phyloP scores from a whole-genome alignment of 1,140 invertebrate species.

The Telenomus remus region DNA sequence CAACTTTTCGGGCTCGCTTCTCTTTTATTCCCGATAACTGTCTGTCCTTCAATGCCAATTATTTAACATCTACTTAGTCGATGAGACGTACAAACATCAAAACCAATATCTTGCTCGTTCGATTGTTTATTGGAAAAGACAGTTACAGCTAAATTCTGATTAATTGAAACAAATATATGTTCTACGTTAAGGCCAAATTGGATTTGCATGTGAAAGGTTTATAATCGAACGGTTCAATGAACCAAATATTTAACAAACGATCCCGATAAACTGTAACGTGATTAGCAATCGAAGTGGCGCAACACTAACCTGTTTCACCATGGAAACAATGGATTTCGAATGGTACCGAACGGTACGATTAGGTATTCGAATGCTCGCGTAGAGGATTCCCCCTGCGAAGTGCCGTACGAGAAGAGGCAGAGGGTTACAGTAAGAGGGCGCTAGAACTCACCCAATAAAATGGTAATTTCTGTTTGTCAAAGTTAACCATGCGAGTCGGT shows the following conservation, averaged over 20 bases:
- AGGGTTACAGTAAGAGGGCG: conserved; percentile 66
- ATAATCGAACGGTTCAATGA: conserved; percentile 4
- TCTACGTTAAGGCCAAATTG: too few species aligned
- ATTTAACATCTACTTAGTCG: neutral
- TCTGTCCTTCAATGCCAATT: conserved; percentile 3
- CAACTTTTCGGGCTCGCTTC: conserved; percentile 7
- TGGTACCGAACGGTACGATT: conserved; percentile 68
- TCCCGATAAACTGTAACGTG: conserved; percentile 38
- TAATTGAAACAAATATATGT: too few species aligned
- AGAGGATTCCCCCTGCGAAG: conserved; percentile 65
- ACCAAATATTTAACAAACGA: conserved; percentile 29
- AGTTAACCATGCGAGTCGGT: conserved; percentile 76
- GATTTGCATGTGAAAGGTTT: too few species aligned
- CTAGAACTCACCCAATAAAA: conserved; percentile 78
- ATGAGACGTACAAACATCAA: too few species aligned
- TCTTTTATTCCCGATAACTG: conserved; percentile 6
- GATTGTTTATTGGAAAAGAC: too few species aligned
- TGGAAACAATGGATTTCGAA: conserved; percentile 59
- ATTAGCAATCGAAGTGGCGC: conserved; percentile 52
- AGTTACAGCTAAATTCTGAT: too few species aligned
- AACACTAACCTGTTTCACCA: conserved; percentile 49
- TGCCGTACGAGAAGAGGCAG: conserved; percentile 58
- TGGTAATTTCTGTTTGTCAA: conserved; percentile 78
- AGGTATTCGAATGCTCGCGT: conserved; percentile 74
- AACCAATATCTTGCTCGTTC: too few species aligned